Percentiles rank a stretch among this genome's conserved stretches.
Conservation (phyloP, 2,113 vertebrate genomes). For the Leptobrachium leishanense region DNA sequence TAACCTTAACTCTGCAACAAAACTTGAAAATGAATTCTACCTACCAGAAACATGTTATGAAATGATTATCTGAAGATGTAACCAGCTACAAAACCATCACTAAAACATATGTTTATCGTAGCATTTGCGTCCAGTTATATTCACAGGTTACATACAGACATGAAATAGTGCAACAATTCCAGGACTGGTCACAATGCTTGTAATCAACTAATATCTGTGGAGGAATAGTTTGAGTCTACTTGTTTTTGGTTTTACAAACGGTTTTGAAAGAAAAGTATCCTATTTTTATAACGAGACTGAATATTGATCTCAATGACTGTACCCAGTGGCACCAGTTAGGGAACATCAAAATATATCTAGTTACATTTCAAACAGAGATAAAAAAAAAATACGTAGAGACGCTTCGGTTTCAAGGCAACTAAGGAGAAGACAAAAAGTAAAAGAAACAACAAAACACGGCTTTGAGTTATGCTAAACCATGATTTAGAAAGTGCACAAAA, state of each 20-base stretch:
- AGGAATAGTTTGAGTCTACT: background rate
- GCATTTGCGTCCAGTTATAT: too few relatives aligned
- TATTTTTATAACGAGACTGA: background rate
- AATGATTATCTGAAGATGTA: too few relatives aligned
- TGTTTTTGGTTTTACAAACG: background rate
- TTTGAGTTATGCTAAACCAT: constrained; percentile 27
- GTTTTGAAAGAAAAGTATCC: background rate
- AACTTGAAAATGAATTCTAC: too few relatives aligned
- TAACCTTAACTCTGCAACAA: too few relatives aligned
- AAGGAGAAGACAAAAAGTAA: background rate
- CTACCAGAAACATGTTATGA: too few relatives aligned
- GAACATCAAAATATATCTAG: background rate
- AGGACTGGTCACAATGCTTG: too few relatives aligned
- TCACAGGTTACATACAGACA: too few relatives aligned
- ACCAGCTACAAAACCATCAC: too few relatives aligned
- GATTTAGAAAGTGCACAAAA: constrained; percentile 51
- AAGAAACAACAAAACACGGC: background rate
- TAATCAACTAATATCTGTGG: too few relatives aligned
- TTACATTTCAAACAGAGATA: background rate
- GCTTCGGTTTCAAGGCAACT: background rate
- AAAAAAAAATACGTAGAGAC: background rate
- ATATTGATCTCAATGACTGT: background rate
- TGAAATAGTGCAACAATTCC: too few relatives aligned
- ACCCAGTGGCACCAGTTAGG: background rate
- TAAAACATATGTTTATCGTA: too few relatives aligned